phyloP scores from a whole-genome alignment of 2,113 vertebrate genomes.

The Mustelus asterias region DNA sequence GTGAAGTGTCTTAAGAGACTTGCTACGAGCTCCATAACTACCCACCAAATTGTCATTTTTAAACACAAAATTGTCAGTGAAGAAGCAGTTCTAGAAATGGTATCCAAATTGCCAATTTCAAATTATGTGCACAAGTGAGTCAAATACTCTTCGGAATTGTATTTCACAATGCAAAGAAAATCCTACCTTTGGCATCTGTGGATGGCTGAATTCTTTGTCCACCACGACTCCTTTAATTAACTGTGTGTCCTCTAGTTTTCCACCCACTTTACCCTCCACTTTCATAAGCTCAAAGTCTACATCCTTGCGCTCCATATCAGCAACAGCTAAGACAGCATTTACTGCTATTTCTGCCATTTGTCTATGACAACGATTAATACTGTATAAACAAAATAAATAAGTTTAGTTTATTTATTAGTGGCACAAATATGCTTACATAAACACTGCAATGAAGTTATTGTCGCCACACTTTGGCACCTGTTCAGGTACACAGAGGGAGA shows the following conservation, averaged over 20 bases:
- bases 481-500: too few relatives aligned
- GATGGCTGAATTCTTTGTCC: slow-evolving; percentile 98
- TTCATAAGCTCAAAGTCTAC: slow-evolving; percentile 98
- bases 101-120: neutral
- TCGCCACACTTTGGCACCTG: too few relatives aligned
- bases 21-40: neutral
- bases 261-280: slow-evolving; percentile 95
- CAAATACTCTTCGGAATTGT: neutral
- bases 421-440: too few relatives aligned
- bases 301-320: slow-evolving; percentile 91
- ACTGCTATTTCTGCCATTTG: slow-evolving; percentile 98
- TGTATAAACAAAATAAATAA: slow-evolving; percentile 46
- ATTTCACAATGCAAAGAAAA: neutral
- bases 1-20: neutral
- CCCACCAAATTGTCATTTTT: neutral
- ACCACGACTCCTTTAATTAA: slow-evolving; percentile 91
- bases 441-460: too few relatives aligned
- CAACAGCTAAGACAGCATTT: slow-evolving; percentile 85
- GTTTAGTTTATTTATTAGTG: too few relatives aligned
- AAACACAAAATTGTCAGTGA: neutral
- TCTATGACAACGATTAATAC: slow-evolving; percentile 93
- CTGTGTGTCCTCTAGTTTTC: slow-evolving; percentile 91
- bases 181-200: slow-evolving; percentile 94
- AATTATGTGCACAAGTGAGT: neutral
- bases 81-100: neutral